Base-by-base conservation (phyloP, 2,888 invertebrate genomes). In the Leucophenga montana region DNA sequence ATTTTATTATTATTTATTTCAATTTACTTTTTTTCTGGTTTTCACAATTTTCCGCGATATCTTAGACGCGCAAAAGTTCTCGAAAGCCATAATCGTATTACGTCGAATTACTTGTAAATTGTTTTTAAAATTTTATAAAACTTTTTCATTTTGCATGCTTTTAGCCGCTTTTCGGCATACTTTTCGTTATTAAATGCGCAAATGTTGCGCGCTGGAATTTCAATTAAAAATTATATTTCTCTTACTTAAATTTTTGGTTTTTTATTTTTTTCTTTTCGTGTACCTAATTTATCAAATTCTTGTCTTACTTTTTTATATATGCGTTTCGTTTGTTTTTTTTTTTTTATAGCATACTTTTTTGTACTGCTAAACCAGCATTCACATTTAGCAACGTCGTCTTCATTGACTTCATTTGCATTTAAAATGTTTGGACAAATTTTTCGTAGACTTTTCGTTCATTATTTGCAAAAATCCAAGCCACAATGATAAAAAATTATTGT, bases 341-440 rank as follows among this genome's bases (percentile, higher is more conserved):
- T 27, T 27, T 27, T 27, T 27, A 3, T 27, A 4, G 27, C n/a
- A n/a, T n/a, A n/a, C n/a, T n/a, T n/a, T n/a, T n/a, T n/a, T n/a
- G n/a, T n/a, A n/a, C n/a, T n/a, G n/a, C n/a, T n/a, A n/a, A n/a
- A n/a, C n/a, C n/a, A n/a, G n/a, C n/a, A n/a, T n/a, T n/a, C n/a
- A 4, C 27, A 27, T 27, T 39, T 39, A 75, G 80, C 77, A 73
- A 69, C 75, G 75, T 80, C 80, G 78, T 79, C n/a, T n/a, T n/a
- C 80, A 66, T 79, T 73, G 77, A 80, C 80, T 82, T 81, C 77
- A 81, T 83, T 81, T 82, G 79, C 81, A 81, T 80, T 82, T 82
- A 81, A 81, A 82, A 81, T 80, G 75, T 75, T 82, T 75, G 65
- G 71, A 72, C 73, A 75, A 39, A 79, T 82, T 79, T 78, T 77